These are phyloP conservation scores for Ifrita kowaldi DNA, from an alignment of 2,113 vertebrate genomes.

Conservation along the genomic window DNA sequence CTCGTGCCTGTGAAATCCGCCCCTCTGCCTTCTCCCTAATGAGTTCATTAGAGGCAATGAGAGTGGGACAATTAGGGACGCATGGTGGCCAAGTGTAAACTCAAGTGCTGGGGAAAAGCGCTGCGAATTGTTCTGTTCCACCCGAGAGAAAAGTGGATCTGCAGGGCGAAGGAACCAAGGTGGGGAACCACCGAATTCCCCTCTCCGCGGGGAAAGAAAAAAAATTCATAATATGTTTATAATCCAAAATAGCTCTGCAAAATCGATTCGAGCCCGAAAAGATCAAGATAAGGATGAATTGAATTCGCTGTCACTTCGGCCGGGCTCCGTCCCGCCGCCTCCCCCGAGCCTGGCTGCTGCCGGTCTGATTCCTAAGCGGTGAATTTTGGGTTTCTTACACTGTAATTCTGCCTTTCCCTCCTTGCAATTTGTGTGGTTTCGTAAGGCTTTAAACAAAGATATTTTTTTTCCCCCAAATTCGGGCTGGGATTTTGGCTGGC, in stretches of 20 bases:
- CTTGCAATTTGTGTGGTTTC: slow-evolving; percentile 45
- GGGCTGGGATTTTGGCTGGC: not conserved
- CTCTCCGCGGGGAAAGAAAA: accelerated
- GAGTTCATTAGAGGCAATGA: slow-evolving; percentile 60
- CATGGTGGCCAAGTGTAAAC: slow-evolving; percentile 26
- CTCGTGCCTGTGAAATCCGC: slow-evolving; percentile 1
- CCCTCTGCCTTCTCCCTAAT: slow-evolving; percentile 23
- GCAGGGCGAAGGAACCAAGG: not conserved
- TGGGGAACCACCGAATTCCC: not conserved
- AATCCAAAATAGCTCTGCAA: not conserved
- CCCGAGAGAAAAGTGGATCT: not conserved
- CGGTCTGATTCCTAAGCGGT: not conserved
- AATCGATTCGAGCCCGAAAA: not conserved
- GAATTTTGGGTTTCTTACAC: slow-evolving; percentile 36
- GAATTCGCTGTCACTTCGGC: not conserved
- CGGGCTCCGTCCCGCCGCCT: not conserved
- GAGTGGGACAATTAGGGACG: slow-evolving; percentile 56
- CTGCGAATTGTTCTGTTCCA: not conserved
- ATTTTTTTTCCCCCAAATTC: not conserved
- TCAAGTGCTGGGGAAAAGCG: not conserved
- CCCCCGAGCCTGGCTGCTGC: not conserved
- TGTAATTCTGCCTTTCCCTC: slow-evolving; percentile 53
- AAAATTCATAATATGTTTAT: too few species aligned
- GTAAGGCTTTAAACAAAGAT: slow-evolving; percentile 29
- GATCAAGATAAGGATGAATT: not conserved